These are phyloP conservation scores for Engystomops pustulosus DNA, from an alignment of 2,113 vertebrate species.

Conservation along the genomic window DNA sequence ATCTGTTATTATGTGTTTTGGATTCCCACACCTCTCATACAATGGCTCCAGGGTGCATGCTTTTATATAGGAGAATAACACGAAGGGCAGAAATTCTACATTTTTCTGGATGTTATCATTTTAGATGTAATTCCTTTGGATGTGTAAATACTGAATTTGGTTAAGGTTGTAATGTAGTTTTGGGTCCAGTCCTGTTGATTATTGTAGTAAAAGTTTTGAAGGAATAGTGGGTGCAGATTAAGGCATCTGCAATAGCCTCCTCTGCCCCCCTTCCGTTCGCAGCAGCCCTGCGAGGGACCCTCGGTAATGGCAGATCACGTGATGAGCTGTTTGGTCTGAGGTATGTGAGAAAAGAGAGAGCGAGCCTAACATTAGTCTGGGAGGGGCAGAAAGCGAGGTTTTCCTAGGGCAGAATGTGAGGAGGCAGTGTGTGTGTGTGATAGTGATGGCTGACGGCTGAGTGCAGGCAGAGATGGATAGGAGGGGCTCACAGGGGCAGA, in stretches of 20 bases:
- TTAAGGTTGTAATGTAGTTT: background rate
- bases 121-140: too few relatives aligned
- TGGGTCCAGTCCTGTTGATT: background rate
- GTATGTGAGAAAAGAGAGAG: slow-evolving; percentile 67
- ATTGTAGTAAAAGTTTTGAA: slow-evolving; percentile 6
- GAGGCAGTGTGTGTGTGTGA: slow-evolving; percentile 39
- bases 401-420: slow-evolving; percentile 59
- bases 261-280: slow-evolving; percentile 6
- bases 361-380: slow-evolving; percentile 60
- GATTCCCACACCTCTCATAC: slow-evolving; percentile 21
- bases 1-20: background rate
- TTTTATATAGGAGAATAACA: background rate
- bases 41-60: background rate
- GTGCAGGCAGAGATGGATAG: slow-evolving; percentile 33
- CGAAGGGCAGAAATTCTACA: background rate
- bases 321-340: slow-evolving; percentile 61
- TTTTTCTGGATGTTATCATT: background rate
- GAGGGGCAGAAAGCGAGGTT: slow-evolving; percentile 63
- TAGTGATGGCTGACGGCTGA: slow-evolving; percentile 40
- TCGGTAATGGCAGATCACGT: slow-evolving; percentile 56
- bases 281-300: slow-evolving; percentile 51
- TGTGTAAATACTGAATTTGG: background rate
- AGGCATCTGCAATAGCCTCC: slow-evolving; percentile 5
- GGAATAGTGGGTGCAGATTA: slow-evolving; percentile 5
- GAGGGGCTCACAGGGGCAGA: slow-evolving; percentile 51